These are phyloP conservation scores for Ornithoptera priamus DNA, from an alignment of 2,888 invertebrate genomes.

Conservation along the genomic window DNA sequence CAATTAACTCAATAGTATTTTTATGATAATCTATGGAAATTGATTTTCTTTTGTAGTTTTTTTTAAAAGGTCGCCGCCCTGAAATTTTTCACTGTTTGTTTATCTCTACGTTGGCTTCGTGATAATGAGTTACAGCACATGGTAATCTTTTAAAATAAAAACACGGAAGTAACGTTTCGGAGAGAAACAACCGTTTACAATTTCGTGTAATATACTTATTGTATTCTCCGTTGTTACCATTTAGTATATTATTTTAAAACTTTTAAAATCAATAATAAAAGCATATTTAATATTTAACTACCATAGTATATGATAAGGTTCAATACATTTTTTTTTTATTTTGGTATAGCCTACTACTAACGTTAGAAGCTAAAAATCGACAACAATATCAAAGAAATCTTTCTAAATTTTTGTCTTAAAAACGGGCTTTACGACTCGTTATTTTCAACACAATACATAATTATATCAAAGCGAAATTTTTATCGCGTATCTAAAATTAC, in stretches of 20 bases:
- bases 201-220: too few relatives aligned
- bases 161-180: background rate
- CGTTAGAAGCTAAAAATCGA: too few relatives aligned
- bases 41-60: background rate
- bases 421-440: too few relatives aligned
- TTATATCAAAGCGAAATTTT: slow-evolving; percentile 20
- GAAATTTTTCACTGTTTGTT: slow-evolving; percentile 7
- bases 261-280: too few relatives aligned
- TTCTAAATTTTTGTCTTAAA: too few relatives aligned
- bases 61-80: background rate
- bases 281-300: too few relatives aligned
- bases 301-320: too few relatives aligned
- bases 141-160: background rate
- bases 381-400: too few relatives aligned
- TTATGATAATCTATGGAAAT: background rate
- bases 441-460: background rate
- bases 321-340: too few relatives aligned
- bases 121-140: background rate
- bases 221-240: too few relatives aligned
- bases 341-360: too few relatives aligned
- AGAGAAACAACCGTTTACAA: background rate
- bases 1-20: background rate
- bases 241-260: too few relatives aligned
- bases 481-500: slow-evolving; percentile 1
- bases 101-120: slow-evolving; percentile 12